Conservation (phyloP, 2,888 invertebrate genomes). For the Schrankia costaestrigalis region DNA sequence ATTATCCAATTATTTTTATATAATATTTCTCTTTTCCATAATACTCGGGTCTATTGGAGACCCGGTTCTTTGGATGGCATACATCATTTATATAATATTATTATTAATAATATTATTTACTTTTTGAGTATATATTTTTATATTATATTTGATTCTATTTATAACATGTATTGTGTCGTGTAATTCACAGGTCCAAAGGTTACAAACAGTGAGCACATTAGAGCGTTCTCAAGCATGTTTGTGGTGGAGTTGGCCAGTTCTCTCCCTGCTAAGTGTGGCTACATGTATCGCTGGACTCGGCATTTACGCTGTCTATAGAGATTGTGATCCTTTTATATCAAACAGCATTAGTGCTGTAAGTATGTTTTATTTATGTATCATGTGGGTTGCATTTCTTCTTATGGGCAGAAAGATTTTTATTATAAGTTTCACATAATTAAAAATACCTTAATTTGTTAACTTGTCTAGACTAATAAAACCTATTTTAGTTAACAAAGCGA, state of each 20-base stretch:
- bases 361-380: constrained; percentile 1
- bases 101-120: neutral
- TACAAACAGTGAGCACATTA: constrained; percentile 85
- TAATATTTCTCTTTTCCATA: too few relatives aligned
- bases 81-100: neutral
- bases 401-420: too few relatives aligned
- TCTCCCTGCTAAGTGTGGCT: constrained; percentile 85
- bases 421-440: too few relatives aligned
- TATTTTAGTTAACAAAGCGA: too few relatives aligned
- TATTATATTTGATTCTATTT: neutral
- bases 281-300: constrained; percentile 90
- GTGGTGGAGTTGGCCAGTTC: constrained; percentile 91
- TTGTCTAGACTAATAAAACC: too few relatives aligned
- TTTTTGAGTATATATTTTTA: neutral
- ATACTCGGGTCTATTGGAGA: too few relatives aligned
- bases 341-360: constrained; percentile 81
- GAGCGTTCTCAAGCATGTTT: constrained; percentile 86
- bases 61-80: too few relatives aligned
- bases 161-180: neutral
- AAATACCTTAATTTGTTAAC: too few relatives aligned
- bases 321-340: constrained; percentile 88
- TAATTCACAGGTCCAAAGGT: constrained; percentile 81
- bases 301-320: constrained; percentile 90
- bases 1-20: too few relatives aligned
- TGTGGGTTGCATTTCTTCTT: too few relatives aligned